phyloP scores from a whole-genome alignment of 2,888 invertebrate genomes.

The Oxyscelio sp. region DNA sequence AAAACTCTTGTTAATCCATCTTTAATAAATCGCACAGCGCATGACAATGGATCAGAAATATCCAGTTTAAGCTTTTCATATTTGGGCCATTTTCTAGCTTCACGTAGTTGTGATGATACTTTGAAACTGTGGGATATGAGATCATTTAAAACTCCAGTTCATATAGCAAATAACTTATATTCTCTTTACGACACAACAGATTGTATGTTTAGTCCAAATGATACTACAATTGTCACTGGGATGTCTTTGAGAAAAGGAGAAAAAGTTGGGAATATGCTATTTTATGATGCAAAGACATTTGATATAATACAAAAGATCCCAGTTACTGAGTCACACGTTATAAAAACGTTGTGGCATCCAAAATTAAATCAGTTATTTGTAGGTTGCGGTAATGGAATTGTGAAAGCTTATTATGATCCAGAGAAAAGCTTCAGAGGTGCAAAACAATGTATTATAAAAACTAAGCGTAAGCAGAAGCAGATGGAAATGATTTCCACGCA shows the following conservation, averaged over 20 bases:
- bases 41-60: conserved; percentile 94
- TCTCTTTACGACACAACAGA: conserved; percentile 96
- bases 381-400: conserved; percentile 96
- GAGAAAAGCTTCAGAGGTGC: conserved; percentile 96
- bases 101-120: conserved; percentile 97
- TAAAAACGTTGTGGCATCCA: conserved; percentile 98
- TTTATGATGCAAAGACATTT: conserved; percentile 94
- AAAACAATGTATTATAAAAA: conserved; percentile 95
- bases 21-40: conserved; percentile 93
- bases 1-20: conserved; percentile 97
- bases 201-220: conserved; percentile 96
- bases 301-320: conserved; percentile 92
- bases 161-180: conserved; percentile 92
- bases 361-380: conserved; percentile 99
- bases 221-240: conserved; percentile 96
- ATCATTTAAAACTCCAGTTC: conserved; percentile 93
- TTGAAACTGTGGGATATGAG: conserved; percentile 98
- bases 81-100: conserved; percentile 93
- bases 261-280: conserved; percentile 92
- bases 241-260: conserved; percentile 93
- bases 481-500: conserved; percentile 96
- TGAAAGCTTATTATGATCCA: conserved; percentile 97
- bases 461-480: conserved; percentile 93
- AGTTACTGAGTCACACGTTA: conserved; percentile 94
- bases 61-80: conserved; percentile 96